A percentile compares a stretch with the other conserved stretches of the same genome.
phyloP scores from a whole-genome alignment of 2,113 vertebrate genomes.

The Saimiri boliviensis region DNA sequence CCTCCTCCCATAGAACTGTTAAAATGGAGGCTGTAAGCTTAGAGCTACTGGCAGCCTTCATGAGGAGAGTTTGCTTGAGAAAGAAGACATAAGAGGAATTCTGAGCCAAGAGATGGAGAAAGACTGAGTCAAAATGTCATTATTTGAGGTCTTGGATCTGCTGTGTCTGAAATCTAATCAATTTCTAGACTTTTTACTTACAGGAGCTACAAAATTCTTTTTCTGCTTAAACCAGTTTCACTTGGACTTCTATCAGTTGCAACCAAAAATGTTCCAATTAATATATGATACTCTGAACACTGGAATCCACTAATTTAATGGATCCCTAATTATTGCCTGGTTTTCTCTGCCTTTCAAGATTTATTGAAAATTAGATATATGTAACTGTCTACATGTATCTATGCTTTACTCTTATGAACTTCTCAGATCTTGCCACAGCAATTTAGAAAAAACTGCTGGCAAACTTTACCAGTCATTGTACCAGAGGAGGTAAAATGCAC shows the following conservation, averaged over 20 bases:
- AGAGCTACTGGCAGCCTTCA: not conserved
- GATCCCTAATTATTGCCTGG: not conserved
- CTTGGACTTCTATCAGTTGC: not conserved
- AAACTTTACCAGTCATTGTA: not conserved
- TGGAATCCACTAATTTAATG: not conserved
- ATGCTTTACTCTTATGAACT: not conserved
- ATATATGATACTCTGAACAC: not conserved
- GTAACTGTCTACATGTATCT: not conserved
- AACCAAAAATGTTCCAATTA: not conserved
- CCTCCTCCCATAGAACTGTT: not conserved
- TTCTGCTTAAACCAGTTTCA: not conserved
- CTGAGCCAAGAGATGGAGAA: not conserved
- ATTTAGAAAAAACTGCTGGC: not conserved
- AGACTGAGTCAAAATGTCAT: not conserved
- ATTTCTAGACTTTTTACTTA: slow-evolving; percentile 2
- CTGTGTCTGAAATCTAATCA: not conserved
- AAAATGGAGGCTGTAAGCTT: not conserved
- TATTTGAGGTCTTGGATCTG: not conserved
- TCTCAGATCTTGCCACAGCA: slow-evolving; percentile 10
- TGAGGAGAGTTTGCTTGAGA: not conserved
- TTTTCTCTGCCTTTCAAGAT: not conserved
- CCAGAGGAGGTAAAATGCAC: not conserved
- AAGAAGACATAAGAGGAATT: not conserved
- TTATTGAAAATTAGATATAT: not conserved
- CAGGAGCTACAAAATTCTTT: not conserved